These are phyloP conservation scores for Caenorhabditis macrosperma DNA, from an alignment of 2,888 invertebrate species.

Conservation along the genomic window DNA sequence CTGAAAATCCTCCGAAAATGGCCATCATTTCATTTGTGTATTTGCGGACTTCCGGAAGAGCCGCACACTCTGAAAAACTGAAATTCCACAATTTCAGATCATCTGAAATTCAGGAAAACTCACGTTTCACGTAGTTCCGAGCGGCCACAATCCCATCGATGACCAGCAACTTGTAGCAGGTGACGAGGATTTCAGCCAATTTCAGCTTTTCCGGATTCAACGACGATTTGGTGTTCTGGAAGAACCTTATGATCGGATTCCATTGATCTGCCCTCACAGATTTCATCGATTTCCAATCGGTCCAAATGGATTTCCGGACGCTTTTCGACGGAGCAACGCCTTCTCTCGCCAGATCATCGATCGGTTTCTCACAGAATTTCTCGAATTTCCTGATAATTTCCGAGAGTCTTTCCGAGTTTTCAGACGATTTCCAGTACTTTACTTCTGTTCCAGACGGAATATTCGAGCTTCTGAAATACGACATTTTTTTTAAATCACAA, in stretches of 20 bases:
- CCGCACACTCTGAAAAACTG: not conserved
- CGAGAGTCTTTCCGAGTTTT: not conserved
- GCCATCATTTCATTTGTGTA: slow-evolving; percentile 11
- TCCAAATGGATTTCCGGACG: slow-evolving; percentile 34
- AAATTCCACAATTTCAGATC: too few species aligned
- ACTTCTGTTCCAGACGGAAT: slow-evolving; percentile 54
- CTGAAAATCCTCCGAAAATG: slow-evolving; percentile 46
- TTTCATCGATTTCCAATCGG: slow-evolving; percentile 42
- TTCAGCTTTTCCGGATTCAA: slow-evolving; percentile 10
- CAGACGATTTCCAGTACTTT: slow-evolving; percentile 42
- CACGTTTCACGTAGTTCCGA: slow-evolving; percentile 27
- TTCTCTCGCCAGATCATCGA: slow-evolving; percentile 8
- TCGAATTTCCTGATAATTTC: slow-evolving; percentile 33
- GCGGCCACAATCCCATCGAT: slow-evolving; percentile 44
- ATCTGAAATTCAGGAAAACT: not conserved
- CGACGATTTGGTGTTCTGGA: not conserved
- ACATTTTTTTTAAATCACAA: too few species aligned
- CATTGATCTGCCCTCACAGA: not conserved
- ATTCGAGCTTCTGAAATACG: slow-evolving; percentile 36
- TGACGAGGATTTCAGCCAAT: slow-evolving; percentile 26
- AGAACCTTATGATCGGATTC: too few species aligned
- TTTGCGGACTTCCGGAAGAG: not conserved
- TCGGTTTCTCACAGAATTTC: slow-evolving; percentile 5
- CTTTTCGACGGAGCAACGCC: slow-evolving; percentile 30
- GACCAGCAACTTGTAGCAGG: slow-evolving; percentile 16